Conservation (phyloP, 2,113 vertebrate genomes). For the Morone saxatilis region DNA sequence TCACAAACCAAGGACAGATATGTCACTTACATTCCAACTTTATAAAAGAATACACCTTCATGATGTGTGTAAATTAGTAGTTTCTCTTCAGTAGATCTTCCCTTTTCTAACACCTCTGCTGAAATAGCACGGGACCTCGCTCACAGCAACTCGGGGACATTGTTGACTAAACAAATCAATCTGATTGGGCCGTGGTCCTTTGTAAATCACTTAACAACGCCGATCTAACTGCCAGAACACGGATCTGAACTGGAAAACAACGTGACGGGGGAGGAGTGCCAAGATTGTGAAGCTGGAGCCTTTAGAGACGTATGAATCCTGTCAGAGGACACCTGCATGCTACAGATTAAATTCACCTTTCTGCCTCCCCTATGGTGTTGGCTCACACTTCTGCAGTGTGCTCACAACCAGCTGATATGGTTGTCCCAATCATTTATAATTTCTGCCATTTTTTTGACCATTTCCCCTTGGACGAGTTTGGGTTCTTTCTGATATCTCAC, state of each 20-base stretch:
- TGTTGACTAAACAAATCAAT: constrained; percentile 63
- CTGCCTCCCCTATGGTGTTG: background rate
- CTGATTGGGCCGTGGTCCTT: constrained; percentile 52
- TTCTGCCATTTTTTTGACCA: constrained; percentile 19
- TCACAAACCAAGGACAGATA: constrained; percentile 65
- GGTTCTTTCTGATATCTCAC: constrained; percentile 22
- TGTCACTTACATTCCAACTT: constrained; percentile 74
- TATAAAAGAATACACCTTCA: constrained; percentile 65
- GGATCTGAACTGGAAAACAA: constrained; percentile 56
- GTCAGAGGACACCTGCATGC: constrained; percentile 63
- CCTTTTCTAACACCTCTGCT: constrained; percentile 15
- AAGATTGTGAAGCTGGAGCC: constrained; percentile 49
- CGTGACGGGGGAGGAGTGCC: constrained; percentile 31
- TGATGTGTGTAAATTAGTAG: constrained; percentile 10
- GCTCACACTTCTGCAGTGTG: constrained; percentile 26
- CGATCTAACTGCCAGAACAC: constrained; percentile 54
- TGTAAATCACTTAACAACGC: constrained; percentile 55
- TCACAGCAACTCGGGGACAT: constrained; percentile 43
- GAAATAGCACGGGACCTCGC: constrained; percentile 33
- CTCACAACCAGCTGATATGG: background rate
- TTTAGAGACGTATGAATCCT: constrained; percentile 45
- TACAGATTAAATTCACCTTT: constrained; percentile 46
- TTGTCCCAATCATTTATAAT: constrained; percentile 1
- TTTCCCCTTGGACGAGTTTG: constrained; percentile 41
- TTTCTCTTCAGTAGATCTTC: constrained; percentile 33